Evolutionary conservation across 2,113 vertebrate species (phyloP), one percentile per base, ranked within the genome.

Genomic region (Microcebus jonahi): DNA sequence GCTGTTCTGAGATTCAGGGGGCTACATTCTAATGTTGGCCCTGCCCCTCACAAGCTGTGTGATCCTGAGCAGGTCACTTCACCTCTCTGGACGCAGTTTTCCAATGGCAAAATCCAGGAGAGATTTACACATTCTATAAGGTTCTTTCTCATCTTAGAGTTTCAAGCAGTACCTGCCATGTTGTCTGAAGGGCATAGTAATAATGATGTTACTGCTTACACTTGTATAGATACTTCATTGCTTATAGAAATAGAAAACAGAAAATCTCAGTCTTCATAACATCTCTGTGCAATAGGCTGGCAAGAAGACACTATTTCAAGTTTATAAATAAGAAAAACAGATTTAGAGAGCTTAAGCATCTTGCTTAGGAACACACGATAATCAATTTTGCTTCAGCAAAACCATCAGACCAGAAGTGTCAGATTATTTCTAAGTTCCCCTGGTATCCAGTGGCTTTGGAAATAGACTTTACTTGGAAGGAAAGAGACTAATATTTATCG

Each of bases 171-270:
- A 36, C 9, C 42, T 65, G 4, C 48, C 36, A 42, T 88, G 88
- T 81, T 25, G 85, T 42, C 1, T 3, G n/a, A 88, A 70, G 77
- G 21, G 25, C 23, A 17, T 39, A 36, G 65, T 75, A 39, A n/a
- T 91, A 21, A 85, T 27, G 50, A 75, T 70, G 13, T 61, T 36
- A 70, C 42, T 29, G 29, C 39, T 82, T 36, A 75, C 1, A 50
- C 5, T 71, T 48, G 18, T 42, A 45, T 73, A 39, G 79, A 48
- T 25, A 86, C 17, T 61, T 93, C 17, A 59, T 92, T 71, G 57
- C 17, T 75, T 89, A 34, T 27, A 89, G 86, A 95, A 86, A 79
- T 12, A 76, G 67, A 85, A 96, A 85, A 55, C 12, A 63, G 53
- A 88, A 82, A 53, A n/a, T 67, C 79, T 94, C 31, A 21, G 36